Evolutionary conservation across 2,888 invertebrate species (phyloP), one percentile per base, ranked within the genome.

Genomic region (Aporophyla nigra): DNA sequence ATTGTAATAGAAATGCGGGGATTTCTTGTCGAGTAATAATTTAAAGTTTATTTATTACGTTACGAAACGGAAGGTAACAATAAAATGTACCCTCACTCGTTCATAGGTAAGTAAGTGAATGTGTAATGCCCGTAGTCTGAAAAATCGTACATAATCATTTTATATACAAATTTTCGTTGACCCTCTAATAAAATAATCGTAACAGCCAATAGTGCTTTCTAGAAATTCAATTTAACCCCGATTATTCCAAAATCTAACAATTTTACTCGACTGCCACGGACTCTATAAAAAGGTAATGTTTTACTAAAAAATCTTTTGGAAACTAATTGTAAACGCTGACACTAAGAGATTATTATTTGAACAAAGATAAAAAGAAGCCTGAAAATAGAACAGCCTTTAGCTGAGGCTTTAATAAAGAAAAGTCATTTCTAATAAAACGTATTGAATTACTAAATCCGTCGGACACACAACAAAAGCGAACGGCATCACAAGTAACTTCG

Each of bases 1-100:
- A 86, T 78, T 88, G 81, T 87, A 86, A 88, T 88, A 80, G 85
- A 83, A 85, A 83, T 76, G 76, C 66, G 66, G 65, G 71, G 83
- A 82, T 85, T 85, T 80, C 74, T 87, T 78, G 78, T 78, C 62
- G 76, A 72, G 74, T 62, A 54, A 70, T 83, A 78, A 81, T 83
- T 87, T 73, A 59, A 71, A 84, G 59, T 74, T 76, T 80, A 76
- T 80, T 83, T 84, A 82, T 85, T 78, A 68, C 70, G 53, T 77
- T 59, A 53, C 21, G 21, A 58, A 65, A 62, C 14, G 56, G 51
- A 56, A 66, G 56, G 27, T 63, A 33, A 76, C 21, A 61, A 21
- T 21, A 54, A 56, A 77, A 61, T 33, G 40, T 40, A 1, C 40
- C 7, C 46, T 10, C 24, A 46, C 27, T 51, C 19, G n/a, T 21